phyloP scores from a whole-genome alignment of 2,888 invertebrate species.

The Drosophila yooni region DNA sequence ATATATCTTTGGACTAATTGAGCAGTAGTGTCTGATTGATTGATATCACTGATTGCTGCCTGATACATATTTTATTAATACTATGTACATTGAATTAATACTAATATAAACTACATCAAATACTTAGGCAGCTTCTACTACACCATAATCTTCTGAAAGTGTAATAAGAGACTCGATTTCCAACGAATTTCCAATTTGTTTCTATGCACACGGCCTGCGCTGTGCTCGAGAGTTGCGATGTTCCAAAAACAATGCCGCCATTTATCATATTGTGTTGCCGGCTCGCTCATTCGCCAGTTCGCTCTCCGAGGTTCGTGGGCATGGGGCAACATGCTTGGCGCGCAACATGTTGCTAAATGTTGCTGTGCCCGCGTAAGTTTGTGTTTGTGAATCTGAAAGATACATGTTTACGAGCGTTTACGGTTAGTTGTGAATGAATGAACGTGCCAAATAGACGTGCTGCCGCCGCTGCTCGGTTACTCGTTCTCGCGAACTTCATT shows the following conservation, averaged over 20 bases:
- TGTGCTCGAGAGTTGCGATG: conserved; percentile 46
- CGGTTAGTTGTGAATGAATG: conserved; percentile 84
- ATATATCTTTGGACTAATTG: not conserved
- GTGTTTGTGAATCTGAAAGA: conserved; percentile 56
- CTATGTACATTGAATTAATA: not conserved
- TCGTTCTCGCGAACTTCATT: conserved; percentile 66
- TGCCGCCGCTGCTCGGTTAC: conserved; percentile 67
- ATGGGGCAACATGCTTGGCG: conserved; percentile 43
- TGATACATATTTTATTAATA: too few species aligned
- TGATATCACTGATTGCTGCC: too few species aligned
- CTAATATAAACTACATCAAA: not conserved
- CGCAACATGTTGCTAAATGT: conserved; percentile 58
- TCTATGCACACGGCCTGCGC: conserved; percentile 38
- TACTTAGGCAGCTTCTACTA: not conserved
- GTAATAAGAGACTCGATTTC: not conserved
- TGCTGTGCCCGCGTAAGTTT: conserved; percentile 43
- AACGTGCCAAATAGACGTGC: conserved; percentile 85
- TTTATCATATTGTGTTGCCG: conserved; percentile 73
- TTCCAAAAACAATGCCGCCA: conserved; percentile 77
- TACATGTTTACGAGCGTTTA: conserved; percentile 79
- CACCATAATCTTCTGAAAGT: not conserved
- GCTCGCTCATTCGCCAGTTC: conserved; percentile 58
- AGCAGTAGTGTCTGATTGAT: too few species aligned
- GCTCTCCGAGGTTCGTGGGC: conserved; percentile 34
- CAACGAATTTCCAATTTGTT: conserved; percentile 9